Percentiles rank a stretch among this genome's conserved stretches.
phyloP scores from a whole-genome alignment of 2,888 invertebrate species.

The Lepidonotus clava region DNA sequence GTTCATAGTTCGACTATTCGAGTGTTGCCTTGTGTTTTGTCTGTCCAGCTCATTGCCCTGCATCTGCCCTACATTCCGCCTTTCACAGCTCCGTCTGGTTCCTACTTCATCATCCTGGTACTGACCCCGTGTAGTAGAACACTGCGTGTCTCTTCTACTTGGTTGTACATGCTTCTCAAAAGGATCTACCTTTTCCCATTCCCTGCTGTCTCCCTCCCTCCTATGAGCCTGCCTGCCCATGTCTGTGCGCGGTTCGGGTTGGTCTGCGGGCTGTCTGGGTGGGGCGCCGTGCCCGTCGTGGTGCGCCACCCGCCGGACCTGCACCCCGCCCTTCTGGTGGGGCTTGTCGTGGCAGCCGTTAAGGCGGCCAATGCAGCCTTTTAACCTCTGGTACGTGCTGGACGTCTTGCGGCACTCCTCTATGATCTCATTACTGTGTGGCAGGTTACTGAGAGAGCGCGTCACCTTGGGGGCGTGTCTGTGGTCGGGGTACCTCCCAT shows the following conservation, averaged over 20 bases:
- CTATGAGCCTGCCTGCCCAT: background rate
- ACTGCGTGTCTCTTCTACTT: too few species aligned
- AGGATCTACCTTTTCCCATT: too few species aligned
- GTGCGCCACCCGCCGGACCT: background rate
- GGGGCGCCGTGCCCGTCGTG: background rate
- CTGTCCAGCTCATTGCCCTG: too few species aligned
- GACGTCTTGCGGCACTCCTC: slow-evolving; percentile 13
- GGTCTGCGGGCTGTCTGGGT: background rate
- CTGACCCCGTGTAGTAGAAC: too few species aligned
- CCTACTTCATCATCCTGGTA: too few species aligned
- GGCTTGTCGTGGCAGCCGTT: background rate
- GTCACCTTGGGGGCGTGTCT: background rate
- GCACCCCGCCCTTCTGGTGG: background rate
- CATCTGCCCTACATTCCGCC: too few species aligned
- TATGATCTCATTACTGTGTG: slow-evolving; percentile 3
- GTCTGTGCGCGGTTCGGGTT: background rate
- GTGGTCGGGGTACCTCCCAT: background rate
- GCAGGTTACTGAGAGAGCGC: background rate
- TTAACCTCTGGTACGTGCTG: background rate
- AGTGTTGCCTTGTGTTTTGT: too few species aligned
- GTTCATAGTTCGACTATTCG: too few species aligned
- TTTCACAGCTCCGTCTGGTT: too few species aligned
- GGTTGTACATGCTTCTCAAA: too few species aligned
- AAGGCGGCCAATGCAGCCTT: background rate
- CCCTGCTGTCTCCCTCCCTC: background rate